These are phyloP conservation scores for Stegana nigrithorax DNA, from an alignment of 2,888 invertebrate species.

Conservation along the genomic window DNA sequence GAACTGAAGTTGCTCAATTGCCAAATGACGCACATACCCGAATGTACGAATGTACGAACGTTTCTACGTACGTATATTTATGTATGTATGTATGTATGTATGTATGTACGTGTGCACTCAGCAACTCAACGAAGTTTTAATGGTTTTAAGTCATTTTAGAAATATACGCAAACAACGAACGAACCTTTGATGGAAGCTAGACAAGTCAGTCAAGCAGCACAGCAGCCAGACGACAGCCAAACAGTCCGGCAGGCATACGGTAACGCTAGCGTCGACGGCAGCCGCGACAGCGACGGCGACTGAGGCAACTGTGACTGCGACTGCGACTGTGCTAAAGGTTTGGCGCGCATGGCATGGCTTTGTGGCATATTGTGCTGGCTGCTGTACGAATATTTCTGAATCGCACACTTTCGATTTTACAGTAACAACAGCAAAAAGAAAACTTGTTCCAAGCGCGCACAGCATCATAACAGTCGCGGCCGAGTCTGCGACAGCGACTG, in stretches of 20 bases:
- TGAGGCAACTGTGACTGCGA: no score
- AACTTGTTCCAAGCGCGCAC: conserved; percentile 20
- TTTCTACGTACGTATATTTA: no score
- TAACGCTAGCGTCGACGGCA: background rate
- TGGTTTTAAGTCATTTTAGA: conserved; percentile 27
- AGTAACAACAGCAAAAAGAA: conserved; percentile 18
- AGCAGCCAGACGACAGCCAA: background rate
- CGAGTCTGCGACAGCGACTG: background rate
- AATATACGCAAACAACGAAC: no score
- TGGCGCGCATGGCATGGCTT: conserved; percentile 32
- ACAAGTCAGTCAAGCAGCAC: background rate
- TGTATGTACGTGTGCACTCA: conserved; percentile 1
- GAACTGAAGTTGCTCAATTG: conserved; percentile 29
- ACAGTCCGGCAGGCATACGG: background rate
- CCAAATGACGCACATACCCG: conserved; percentile 4
- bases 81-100: no score
- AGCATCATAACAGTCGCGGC: conserved; percentile 17
- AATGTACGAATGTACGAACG: no score
- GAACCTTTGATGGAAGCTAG: conserved; percentile 49
- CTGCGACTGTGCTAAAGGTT: conserved; percentile 43
- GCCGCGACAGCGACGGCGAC: background rate
- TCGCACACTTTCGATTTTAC: conserved; percentile 50
- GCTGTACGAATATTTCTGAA: background rate
- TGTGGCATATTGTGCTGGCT: conserved; percentile 10
- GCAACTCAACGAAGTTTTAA: conserved; percentile 22